Conservation (phyloP, 2,113 vertebrate genomes). For the Apaloderma vittatum region DNA sequence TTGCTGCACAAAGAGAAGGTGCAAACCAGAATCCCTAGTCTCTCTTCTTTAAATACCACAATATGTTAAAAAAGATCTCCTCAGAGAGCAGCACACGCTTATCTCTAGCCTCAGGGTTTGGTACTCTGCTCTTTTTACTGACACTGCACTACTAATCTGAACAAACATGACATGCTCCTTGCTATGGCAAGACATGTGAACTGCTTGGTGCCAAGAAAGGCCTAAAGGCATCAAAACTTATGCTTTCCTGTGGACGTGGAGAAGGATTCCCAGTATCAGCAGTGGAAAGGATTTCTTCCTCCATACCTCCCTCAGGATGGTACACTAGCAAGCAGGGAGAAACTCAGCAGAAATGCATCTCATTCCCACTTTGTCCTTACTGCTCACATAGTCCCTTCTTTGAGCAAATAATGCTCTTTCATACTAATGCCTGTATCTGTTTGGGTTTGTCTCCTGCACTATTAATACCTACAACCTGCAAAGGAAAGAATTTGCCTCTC, state of each 20-base stretch:
- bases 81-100: not conserved
- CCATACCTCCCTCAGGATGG: not conserved
- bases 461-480: not conserved
- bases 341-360: not conserved
- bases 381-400: not conserved
- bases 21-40: not conserved
- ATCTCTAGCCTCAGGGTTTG: not conserved
- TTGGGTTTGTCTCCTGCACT: not conserved
- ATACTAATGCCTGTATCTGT: not conserved
- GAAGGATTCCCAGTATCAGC: not conserved
- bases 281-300: not conserved
- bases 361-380: not conserved
- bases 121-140: not conserved
- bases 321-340: not conserved
- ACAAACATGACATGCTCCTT: not conserved
- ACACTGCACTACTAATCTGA: not conserved
- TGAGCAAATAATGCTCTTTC: not conserved
- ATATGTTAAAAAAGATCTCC: not conserved
- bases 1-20: not conserved
- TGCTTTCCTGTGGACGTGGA: not conserved
- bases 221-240: not conserved
- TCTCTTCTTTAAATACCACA: not conserved
- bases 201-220: not conserved
- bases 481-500: not conserved
- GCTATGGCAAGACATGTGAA: not conserved